These are phyloP conservation scores for Prietella phreatophila DNA, from an alignment of 2,113 vertebrate species.

Conservation along the genomic window DNA sequence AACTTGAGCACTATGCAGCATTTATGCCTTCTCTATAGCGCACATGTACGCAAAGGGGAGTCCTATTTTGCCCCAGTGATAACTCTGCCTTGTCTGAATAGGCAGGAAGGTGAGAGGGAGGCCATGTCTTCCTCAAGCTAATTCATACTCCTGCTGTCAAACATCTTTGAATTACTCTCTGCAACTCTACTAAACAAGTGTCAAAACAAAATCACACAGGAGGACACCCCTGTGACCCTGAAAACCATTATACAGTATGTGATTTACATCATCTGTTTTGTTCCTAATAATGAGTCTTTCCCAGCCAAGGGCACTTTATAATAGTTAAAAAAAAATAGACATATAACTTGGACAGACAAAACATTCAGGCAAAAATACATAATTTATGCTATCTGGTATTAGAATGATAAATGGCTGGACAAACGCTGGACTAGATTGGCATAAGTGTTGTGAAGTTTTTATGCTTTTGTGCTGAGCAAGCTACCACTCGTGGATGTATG, in stretches of 20 bases:
- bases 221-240: constrained; percentile 10
- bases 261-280: neutral
- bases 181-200: constrained; percentile 43
- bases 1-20: neutral
- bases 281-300: neutral
- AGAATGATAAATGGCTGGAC: neutral
- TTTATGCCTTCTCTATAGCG: neutral
- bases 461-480: neutral
- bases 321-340: neutral
- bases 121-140: constrained; percentile 48
- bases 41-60: neutral
- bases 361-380: neutral
- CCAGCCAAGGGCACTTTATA: neutral
- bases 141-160: constrained; percentile 45
- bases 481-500: neutral
- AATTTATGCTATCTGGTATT: neutral
- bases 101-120: constrained; percentile 58
- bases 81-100: constrained; percentile 47
- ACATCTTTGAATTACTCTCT: constrained; percentile 47
- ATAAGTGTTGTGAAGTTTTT: neutral
- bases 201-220: constrained; percentile 46
- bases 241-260: neutral
- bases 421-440: neutral
- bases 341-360: neutral
- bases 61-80: constrained; percentile 38